These are phyloP conservation scores for Erynnis tages DNA, from an alignment of 2,888 invertebrate species.

Conservation along the genomic window DNA sequence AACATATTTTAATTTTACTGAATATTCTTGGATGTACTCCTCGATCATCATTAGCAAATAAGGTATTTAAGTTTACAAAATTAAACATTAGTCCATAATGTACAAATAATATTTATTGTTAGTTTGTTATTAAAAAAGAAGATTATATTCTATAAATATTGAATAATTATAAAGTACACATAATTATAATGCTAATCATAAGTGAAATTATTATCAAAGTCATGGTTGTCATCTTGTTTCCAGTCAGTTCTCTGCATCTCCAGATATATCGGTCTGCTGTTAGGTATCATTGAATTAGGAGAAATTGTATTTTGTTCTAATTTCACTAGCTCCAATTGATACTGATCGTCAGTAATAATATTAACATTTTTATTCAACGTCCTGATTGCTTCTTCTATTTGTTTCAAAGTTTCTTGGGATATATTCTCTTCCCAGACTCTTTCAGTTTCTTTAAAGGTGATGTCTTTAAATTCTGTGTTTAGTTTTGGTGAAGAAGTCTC, in stretches of 20 bases:
- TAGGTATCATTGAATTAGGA: conserved; percentile 46
- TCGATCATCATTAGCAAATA: too few relatives aligned
- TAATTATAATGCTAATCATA: neutral
- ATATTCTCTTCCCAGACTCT: conserved; percentile 29
- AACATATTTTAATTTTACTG: too few relatives aligned
- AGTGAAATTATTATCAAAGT: conserved; percentile 39
- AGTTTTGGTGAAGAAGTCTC: too few relatives aligned
- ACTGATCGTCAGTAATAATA: conserved; percentile 19
- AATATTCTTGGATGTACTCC: too few relatives aligned
- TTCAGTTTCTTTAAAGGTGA: conserved; percentile 39
- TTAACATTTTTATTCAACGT: conserved; percentile 26
- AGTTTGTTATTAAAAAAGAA: too few relatives aligned
- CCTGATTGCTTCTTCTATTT: conserved; percentile 24
- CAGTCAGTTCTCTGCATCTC: conserved; percentile 52
- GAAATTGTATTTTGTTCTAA: conserved; percentile 32
- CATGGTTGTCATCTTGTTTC: conserved; percentile 47
- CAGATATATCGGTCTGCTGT: conserved; percentile 50
- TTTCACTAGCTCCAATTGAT: conserved; percentile 32
- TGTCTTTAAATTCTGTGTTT: too few relatives aligned
- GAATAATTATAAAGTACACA: neutral
- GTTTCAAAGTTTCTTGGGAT: conserved; percentile 23
- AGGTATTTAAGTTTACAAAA: too few relatives aligned
- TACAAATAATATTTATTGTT: too few relatives aligned
- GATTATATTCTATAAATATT: neutral
- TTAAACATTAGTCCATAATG: too few relatives aligned